Base-by-base conservation (phyloP, 92 coral and sea anemone species). In the Parazoanthus atlanticus region DNA sequence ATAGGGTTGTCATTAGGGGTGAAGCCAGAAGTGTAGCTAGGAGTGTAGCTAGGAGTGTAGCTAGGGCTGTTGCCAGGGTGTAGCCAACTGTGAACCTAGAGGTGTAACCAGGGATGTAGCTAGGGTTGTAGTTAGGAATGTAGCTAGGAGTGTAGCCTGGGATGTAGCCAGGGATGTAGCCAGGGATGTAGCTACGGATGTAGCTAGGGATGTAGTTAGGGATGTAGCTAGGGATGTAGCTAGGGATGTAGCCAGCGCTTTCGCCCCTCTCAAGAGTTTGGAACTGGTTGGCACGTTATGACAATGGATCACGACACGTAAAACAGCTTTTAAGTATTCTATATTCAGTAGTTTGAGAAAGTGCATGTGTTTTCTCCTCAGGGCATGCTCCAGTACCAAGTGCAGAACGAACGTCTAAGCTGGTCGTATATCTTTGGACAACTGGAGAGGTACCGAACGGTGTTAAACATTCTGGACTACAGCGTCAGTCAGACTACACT, bases 401-500 rank as follows among this genome's bases (percentile, higher is more conserved):
- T 97, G 47, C 90, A 89, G 23, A 94, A 93, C 79, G 97, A 95
- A 73, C 90, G 92, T 36, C 83, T 97, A 40, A 89, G 91, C 33
- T 97, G 99, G 99, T 97, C 99, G 4, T 92, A 89, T 83, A 93
- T 97, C 66, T 97, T 97, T 86, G 99, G 99, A 38, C 90, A 94
- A 36, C 91, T 97, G 88, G 99, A 95, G 89, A 94, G 78, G 76
- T 85, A 96, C 75, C 94, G 95, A 69, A 86, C 88, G 88, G 71
- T 76, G 41, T 88, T 97, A 56, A 93, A 91, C 40, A 94, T 97
- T 78, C 91, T 97, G 43, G 99, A 97, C 95, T 97, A 97, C 92
- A 95, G 98, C 79, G 99, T 97, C 86, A 97, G 99, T 84, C 99
- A 97, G 65, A 97, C 99, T 34, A 90, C 96, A 8, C 92, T 97